Evolutionary conservation across 1,140 invertebrate species (phyloP), one percentile per base, ranked within the genome.

Genomic region (Drosophila sp.): DNA sequence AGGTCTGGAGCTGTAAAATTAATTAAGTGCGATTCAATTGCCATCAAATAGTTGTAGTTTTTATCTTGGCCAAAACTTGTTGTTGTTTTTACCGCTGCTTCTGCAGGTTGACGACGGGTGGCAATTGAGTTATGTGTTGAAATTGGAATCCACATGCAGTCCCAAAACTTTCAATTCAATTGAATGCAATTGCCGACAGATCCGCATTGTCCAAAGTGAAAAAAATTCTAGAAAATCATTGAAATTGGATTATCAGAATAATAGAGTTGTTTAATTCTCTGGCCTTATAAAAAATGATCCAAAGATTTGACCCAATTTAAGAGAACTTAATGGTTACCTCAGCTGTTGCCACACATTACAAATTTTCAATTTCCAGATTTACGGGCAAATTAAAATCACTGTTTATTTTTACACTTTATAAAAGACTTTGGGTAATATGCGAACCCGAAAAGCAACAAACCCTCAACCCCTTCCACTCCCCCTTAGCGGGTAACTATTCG

Each of bases 1-100:
- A 56, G 71, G 61, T 71, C 43, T 16, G 21, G 14, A 18, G 16
- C 51, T 54, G 45, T 76, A 65, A 79, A 87, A 73, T 79, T 79
- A 87, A 87, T 87, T 79, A 70, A 89, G 83, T 87, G 82, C 67
- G 67, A 77, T 76, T 64, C 70, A 46, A 84, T 67, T 56, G 43
- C 50, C 38, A 40, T 18, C 38, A 57, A 72, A 87, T 62, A 46
- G 59, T 77, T 40, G 40, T 45, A 70, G 61, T 54, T 48, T 48
- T 34, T 72, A 63, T 54, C 32, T 50, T n/a, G n/a, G 36, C 8
- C 14, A 18, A 18, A 43, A 5, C 3, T 38, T 29, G 8, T 61
- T 57, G 14, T 27, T 48, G 27, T 61, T 56, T 32, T 62, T 45
- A 5, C 70, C 63, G 72, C 4, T 25, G 54, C 48, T 43, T n/a